Evolutionary conservation across 2,797 vertebrate genomes (phyloP), one percentile per base, ranked within the genome.

Genomic region (Phyllotis vaccarum): DNA sequence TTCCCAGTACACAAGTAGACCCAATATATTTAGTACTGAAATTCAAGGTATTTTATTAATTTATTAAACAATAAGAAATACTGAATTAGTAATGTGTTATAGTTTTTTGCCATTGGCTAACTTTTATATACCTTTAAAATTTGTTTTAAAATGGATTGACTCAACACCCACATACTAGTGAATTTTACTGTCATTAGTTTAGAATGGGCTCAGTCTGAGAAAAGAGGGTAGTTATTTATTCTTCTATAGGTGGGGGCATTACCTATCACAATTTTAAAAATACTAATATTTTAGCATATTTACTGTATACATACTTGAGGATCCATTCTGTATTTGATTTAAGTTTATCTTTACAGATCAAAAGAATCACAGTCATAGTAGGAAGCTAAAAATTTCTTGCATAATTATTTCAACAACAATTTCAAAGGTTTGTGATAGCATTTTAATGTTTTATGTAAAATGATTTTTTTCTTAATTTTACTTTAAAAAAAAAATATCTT

Each of bases 51-150:
- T 60, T 64, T 10, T 6, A 17, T n/a, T 66, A 16, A 86, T 29
- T 82, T 49, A 75, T 43, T 12, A 96, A 95, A 97, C 21, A 9
- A 24, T 74, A 75, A 74, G 80, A 49, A 1, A 0, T 34, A 49
- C 29, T 52, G 0, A 8, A 95, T 16, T 64, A 92, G 78, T 9
- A 2, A 85, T 40, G 86, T 6, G 90, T 60, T 96, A 83, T 85
- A 96, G 82, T 92, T 95, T 81, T 58, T 97, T 94, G 94, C 91
- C 97, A 92, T 17, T 22, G 29, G 22, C 29, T 66, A 40, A 66
- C 27, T 21, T 46, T 43, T 31, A 17, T 31, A 31, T 2, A 60
- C 7, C 40, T 13, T 21, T 37, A 82, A 60, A 12, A 43, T 37
- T n/a, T 49, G 3, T 86, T 86, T 92, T 22, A n/a, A 54, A 79